Evolutionary conservation across 2,888 invertebrate species (phyloP).

Genomic region (Andrena haemorrhoa): DNA sequence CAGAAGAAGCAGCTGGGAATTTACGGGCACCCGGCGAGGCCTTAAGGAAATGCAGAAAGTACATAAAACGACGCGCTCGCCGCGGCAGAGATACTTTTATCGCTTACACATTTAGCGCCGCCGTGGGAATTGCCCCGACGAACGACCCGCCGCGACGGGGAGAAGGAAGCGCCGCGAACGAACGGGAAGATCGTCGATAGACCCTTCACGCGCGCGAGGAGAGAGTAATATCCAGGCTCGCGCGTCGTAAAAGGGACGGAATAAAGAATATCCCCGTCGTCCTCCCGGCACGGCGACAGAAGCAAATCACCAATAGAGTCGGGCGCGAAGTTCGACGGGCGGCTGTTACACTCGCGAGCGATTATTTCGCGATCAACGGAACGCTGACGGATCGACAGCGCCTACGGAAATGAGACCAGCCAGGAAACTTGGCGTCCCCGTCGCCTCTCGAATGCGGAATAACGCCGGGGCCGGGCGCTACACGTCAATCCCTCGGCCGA

Average conservation of each 20-base stretch:
- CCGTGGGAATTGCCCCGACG: slow-evolving; percentile 66
- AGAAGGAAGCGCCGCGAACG: slow-evolving; percentile 32
- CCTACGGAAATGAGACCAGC: slow-evolving; percentile 58
- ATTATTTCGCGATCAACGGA: slow-evolving; percentile 51
- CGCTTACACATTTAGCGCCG: slow-evolving; percentile 73
- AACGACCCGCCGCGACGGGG: slow-evolving; percentile 55
- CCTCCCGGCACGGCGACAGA: slow-evolving; percentile 34
- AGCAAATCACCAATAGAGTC: slow-evolving; percentile 41
- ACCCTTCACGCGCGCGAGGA: slow-evolving; percentile 21
- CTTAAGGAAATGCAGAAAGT: slow-evolving; percentile 70
- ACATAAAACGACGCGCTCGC: slow-evolving; percentile 69
- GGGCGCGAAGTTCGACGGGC: not conserved
- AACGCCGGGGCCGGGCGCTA: not conserved
- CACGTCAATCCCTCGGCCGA: slow-evolving; percentile 42
- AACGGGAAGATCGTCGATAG: slow-evolving; percentile 31
- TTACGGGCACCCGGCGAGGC: slow-evolving; percentile 64
- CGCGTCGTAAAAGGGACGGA: slow-evolving; percentile 55
- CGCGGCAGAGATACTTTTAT: slow-evolving; percentile 72
- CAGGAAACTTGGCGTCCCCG: slow-evolving; percentile 43
- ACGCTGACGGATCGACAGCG: slow-evolving; percentile 43
- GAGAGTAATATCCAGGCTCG: slow-evolving; percentile 48
- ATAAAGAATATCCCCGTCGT: slow-evolving; percentile 35
- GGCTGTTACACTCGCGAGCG: not conserved
- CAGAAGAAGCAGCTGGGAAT: slow-evolving; percentile 42
- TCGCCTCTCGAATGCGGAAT: slow-evolving; percentile 28